These are phyloP conservation scores for Neotoma lepida DNA, from an alignment of 2,113 vertebrate species.

Conservation along the genomic window DNA sequence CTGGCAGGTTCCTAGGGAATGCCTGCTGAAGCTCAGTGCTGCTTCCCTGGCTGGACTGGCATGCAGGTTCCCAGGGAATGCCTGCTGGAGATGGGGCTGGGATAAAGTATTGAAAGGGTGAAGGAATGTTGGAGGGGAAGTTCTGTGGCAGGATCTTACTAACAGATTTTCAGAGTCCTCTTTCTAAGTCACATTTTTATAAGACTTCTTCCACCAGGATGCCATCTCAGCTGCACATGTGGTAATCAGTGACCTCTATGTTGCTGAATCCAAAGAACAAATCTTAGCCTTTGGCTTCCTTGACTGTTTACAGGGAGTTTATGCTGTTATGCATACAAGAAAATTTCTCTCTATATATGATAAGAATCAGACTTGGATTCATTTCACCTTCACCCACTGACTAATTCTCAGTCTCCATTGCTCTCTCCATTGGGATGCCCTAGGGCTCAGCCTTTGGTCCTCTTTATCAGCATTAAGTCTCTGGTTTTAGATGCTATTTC, in stretches of 20 bases:
- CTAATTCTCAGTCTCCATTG: background rate
- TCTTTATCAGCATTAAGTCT: background rate
- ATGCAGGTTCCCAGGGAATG: background rate
- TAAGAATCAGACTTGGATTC: background rate
- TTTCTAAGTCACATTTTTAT: background rate
- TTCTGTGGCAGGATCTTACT: background rate
- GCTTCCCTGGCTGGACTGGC: background rate
- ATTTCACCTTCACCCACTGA: rapidly evolving
- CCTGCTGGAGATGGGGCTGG: background rate
- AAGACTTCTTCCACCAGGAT: background rate
- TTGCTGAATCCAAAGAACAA: background rate
- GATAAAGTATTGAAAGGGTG: background rate
- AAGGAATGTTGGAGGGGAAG: background rate
- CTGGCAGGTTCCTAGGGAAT: background rate
- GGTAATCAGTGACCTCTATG: background rate
- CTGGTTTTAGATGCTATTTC: background rate
- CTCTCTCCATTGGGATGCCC: rapidly evolving
- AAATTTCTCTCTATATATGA: background rate
- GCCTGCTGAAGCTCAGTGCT: background rate
- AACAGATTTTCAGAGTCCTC: background rate
- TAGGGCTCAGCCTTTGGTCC: background rate
- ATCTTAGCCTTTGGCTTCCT: background rate
- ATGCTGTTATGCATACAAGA: background rate
- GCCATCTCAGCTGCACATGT: background rate
- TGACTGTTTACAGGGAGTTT: background rate